Evolutionary conservation across 2,113 vertebrate species (phyloP).

Genomic region (Tor tambroides): DNA sequence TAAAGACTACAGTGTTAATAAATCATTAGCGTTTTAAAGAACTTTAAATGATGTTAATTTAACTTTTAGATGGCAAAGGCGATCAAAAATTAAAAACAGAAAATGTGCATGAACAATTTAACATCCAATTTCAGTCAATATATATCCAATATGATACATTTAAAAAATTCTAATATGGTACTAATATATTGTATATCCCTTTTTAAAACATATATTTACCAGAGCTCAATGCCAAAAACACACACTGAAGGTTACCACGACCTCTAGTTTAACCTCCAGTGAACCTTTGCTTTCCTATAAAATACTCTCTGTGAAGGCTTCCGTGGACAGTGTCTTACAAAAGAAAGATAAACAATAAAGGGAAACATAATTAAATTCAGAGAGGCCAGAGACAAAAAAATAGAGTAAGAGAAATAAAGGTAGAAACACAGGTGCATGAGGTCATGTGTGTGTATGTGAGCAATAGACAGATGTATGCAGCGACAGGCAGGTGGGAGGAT

Average conservation of each 20-base stretch:
- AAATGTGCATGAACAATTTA: background rate
- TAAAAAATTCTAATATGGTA: too few relatives aligned
- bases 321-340: background rate
- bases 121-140: background rate
- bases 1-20: background rate
- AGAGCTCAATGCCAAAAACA: background rate
- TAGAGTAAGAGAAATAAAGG: background rate
- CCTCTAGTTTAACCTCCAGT: background rate
- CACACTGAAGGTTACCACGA: background rate
- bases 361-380: background rate
- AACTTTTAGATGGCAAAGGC: too few relatives aligned
- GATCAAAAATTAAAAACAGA: background rate
- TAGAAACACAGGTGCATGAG: background rate
- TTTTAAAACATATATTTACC: background rate
- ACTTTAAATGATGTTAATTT: too few relatives aligned
- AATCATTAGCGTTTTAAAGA: background rate
- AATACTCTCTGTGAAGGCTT: background rate
- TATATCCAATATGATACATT: background rate
- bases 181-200: background rate
- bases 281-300: background rate
- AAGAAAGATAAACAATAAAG: background rate
- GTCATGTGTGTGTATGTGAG: background rate
- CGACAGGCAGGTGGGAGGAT: background rate
- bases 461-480: conserved; percentile 45
- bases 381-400: background rate